These are phyloP conservation scores for Agrotis clavis DNA, from an alignment of 2,888 invertebrate species.

Conservation along the genomic window DNA sequence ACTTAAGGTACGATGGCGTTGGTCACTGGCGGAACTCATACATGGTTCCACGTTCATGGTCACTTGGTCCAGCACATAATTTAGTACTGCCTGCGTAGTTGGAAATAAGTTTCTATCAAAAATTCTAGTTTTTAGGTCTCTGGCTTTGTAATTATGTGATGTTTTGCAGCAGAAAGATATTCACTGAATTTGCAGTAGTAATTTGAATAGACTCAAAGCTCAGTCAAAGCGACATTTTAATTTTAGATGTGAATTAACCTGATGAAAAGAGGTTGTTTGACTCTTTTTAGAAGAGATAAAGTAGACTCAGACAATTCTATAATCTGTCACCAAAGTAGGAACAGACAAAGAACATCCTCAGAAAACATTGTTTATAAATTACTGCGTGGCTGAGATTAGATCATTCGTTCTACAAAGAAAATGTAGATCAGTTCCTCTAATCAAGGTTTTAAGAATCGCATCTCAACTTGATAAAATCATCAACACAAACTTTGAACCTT, in stretches of 20 bases:
- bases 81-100: conserved; percentile 36
- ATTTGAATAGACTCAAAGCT: background rate
- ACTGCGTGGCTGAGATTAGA: background rate
- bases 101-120: conserved; percentile 31
- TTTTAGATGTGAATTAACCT: too few relatives aligned
- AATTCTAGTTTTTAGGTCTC: conserved; percentile 16
- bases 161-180: background rate
- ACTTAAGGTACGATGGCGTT: conserved; percentile 49
- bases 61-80: conserved; percentile 59
- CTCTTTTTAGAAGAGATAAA: too few relatives aligned
- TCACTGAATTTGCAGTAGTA: background rate
- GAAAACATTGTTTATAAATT: background rate
- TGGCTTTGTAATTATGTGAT: background rate
- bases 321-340: too few relatives aligned
- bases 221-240: too few relatives aligned
- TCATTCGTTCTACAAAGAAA: background rate
- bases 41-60: conserved; percentile 64
- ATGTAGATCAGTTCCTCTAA: background rate
- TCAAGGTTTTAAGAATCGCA: background rate
- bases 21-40: conserved; percentile 67
- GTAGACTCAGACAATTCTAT: too few relatives aligned
- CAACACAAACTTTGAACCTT: too few relatives aligned
- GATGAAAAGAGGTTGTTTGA: too few relatives aligned
- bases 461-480: background rate
- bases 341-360: background rate